A percentile compares a stretch with the other conserved stretches of the same genome.
Evolutionary conservation across 2,888 invertebrate genomes (phyloP).

Genomic region (Apodemia mormo): DNA sequence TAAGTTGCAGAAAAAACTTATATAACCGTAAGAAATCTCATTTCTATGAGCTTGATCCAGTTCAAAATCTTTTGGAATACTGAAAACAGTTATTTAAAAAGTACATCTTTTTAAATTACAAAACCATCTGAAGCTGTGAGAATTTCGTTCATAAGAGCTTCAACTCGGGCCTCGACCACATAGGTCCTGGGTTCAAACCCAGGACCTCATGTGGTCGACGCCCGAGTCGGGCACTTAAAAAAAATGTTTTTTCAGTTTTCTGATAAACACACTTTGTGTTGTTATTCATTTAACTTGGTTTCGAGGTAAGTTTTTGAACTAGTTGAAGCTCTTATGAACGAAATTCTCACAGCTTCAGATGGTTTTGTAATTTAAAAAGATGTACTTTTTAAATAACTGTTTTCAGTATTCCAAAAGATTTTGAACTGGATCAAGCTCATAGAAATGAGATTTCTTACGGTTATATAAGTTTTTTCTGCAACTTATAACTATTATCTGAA

Average conservation of each 20-base stretch:
- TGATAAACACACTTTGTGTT: too few relatives aligned
- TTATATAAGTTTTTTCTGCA: too few relatives aligned
- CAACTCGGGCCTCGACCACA: too few relatives aligned
- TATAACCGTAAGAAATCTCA: too few relatives aligned
- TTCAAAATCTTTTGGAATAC: background rate
- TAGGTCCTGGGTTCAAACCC: too few relatives aligned
- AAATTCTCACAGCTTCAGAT: conserved; percentile 5
- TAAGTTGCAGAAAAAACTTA: too few relatives aligned
- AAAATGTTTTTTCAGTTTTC: too few relatives aligned
- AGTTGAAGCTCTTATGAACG: conserved; percentile 12
- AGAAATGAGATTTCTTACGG: too few relatives aligned
- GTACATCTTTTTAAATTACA: background rate
- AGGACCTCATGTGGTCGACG: too few relatives aligned
- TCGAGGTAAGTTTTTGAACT: conserved; percentile 18
- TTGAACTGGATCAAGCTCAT: background rate
- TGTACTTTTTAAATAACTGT: background rate
- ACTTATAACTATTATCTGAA: too few relatives aligned
- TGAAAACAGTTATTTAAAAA: background rate
- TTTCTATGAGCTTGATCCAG: background rate
- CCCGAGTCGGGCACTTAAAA: too few relatives aligned
- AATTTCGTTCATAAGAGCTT: conserved; percentile 10
- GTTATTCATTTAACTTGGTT: conserved; percentile 19
- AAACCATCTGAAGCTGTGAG: conserved; percentile 8
- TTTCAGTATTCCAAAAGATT: background rate
- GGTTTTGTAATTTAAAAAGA: conserved; percentile 5